Evolutionary conservation across 1,140 invertebrate species (phyloP), one percentile per base, ranked within the genome.

Genomic region (Hylaeus anthracinus): DNA sequence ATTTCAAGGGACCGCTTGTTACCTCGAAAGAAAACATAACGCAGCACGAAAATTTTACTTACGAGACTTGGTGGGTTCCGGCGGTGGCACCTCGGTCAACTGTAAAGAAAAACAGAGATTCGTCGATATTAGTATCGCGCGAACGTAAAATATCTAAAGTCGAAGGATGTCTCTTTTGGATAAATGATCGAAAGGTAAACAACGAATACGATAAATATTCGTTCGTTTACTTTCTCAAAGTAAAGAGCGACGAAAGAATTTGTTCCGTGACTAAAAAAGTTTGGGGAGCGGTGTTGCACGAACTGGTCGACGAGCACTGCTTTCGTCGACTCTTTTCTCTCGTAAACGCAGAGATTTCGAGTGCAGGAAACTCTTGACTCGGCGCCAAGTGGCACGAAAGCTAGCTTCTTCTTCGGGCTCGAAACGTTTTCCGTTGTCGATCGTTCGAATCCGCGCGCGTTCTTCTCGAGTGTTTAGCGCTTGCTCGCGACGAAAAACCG

Each of bases 31-130:
- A 61, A 67, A 4, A 65, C 15, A 45, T 26, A n/a, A 69, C 3
- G 48, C 12, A 51, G 9, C 43, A 51, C 61, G 15, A 43, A 67
- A 69, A 70, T 41, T 85, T 70, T 88, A 90, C 89, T 90, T 78
- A 90, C 89, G 90, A 73, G 87, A 85, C 80, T 91, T 92, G 26
- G 76, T 65, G 10, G 84, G 58, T 65, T 92, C 91, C 61, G 83
- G 72, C 61, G 83, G 76, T 45, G 86, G 64, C 51, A 89, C 86
- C 82, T 92, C 90, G 45, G 90, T 90, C 71, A 92, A 79, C 92
- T 92, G 91, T 4, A 91, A 92, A 75, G 71, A 86, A 60, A 88
- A 87, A 86, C 9, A 60, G 37, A 56, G 15, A 56, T 65, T 15
- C 6, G 3, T 71, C 53, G 3, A 43, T 26, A 8, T 58, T 39